Conservation (phyloP, 2,888 invertebrate species). For the Megastigmus dorsalis region DNA sequence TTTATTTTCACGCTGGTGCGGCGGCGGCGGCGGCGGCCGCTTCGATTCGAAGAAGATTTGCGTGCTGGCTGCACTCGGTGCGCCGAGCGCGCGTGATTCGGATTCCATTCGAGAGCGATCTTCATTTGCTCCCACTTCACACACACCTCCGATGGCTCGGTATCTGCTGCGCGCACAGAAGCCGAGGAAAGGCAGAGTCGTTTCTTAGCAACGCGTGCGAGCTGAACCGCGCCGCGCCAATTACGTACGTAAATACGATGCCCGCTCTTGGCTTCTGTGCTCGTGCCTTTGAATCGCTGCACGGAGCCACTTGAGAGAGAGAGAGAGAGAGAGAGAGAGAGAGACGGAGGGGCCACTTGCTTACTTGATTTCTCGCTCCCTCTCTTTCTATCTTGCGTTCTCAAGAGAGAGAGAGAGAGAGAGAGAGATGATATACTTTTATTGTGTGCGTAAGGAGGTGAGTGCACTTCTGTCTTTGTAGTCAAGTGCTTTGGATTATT, state of each 20-base stretch:
- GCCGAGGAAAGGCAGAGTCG: constrained; percentile 28
- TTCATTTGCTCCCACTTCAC: too few relatives aligned
- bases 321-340: neutral
- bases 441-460: constrained; percentile 7
- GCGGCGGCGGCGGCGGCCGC: too few relatives aligned
- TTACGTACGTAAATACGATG: constrained; percentile 51
- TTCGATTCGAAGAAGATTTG: too few relatives aligned
- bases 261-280: neutral
- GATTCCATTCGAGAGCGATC: neutral
- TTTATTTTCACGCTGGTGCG: too few relatives aligned
- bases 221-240: too few relatives aligned
- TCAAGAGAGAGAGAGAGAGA: neutral
- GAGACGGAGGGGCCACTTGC: too few relatives aligned
- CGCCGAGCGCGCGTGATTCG: neutral
- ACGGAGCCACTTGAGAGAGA: constrained; percentile 32
- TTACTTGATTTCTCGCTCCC: neutral
- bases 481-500: constrained; percentile 39
- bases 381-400: neutral
- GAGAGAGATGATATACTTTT: neutral
- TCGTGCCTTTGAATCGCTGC: constrained; percentile 14
- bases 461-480: neutral
- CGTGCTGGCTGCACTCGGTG: too few relatives aligned
- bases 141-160: too few relatives aligned
- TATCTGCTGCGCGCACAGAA: too few relatives aligned
- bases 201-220: constrained; percentile 36